A percentile compares a stretch with the other conserved stretches of the same genome.
Evolutionary conservation across 1,140 invertebrate species (phyloP).

Genomic region (Melanaphis sacchari): DNA sequence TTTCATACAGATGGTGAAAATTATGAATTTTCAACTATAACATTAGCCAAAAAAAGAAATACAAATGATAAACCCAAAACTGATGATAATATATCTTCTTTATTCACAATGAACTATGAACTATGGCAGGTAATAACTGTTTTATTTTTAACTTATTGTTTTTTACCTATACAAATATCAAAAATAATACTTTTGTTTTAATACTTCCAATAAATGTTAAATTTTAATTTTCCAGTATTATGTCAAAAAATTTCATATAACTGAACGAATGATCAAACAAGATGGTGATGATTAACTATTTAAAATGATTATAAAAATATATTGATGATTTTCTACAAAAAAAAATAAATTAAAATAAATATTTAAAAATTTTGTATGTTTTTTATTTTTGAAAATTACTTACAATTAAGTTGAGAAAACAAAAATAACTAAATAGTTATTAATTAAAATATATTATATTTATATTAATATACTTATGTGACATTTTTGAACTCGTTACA

Average conservation of each 20-base stretch:
- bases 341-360: neutral
- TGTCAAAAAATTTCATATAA: neutral
- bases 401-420: too few relatives aligned
- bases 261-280: neutral
- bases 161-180: neutral
- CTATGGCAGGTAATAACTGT: conserved; percentile 32
- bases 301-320: neutral
- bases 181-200: neutral
- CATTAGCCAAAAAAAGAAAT: neutral
- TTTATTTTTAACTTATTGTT: neutral
- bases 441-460: too few relatives aligned
- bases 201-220: neutral
- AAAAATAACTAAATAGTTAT: too few relatives aligned
- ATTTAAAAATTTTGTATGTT: neutral
- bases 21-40: neutral
- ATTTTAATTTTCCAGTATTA: neutral
- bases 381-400: neutral
- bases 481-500: too few relatives aligned
- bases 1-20: neutral
- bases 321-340: neutral
- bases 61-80: neutral
- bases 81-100: neutral
- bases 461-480: too few relatives aligned
- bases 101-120: conserved; percentile 12
- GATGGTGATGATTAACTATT: neutral